These are phyloP conservation scores for Chirona hameri DNA, from an alignment of 2,888 invertebrate genomes.

Conservation along the genomic window DNA sequence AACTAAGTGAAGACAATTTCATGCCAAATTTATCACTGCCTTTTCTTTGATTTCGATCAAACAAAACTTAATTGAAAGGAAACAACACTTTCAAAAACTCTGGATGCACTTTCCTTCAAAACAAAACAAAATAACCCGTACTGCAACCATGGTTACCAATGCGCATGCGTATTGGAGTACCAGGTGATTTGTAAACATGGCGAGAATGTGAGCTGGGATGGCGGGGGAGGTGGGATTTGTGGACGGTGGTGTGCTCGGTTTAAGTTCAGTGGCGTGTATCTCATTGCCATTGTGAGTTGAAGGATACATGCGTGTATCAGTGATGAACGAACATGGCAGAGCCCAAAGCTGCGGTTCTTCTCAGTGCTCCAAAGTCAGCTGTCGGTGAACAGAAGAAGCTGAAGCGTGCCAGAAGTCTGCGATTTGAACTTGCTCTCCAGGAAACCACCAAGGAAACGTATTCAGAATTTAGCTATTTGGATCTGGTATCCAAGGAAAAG, in stretches of 20 bases:
- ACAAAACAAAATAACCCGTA: neutral
- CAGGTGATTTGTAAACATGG: conserved; percentile 27
- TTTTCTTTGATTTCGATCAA: too few species aligned
- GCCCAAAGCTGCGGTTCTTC: neutral
- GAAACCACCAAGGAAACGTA: neutral
- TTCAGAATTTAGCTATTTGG: conserved; percentile 5
- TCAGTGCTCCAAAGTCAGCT: neutral
- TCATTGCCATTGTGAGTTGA: neutral
- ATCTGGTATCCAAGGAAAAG: neutral
- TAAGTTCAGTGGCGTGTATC: too few species aligned
- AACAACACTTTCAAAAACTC: too few species aligned
- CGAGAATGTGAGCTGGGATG: neutral
- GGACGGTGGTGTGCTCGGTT: too few species aligned
- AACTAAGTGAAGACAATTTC: too few species aligned
- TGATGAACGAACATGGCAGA: neutral
- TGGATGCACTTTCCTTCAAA: too few species aligned
- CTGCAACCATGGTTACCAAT: neutral
- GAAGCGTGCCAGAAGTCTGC: neutral
- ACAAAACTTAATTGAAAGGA: too few species aligned
- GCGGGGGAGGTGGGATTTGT: neutral
- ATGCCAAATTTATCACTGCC: too few species aligned
- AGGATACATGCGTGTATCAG: neutral
- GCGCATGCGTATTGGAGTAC: neutral
- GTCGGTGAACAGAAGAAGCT: neutral
- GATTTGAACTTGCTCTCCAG: neutral